A percentile compares a stretch with the other conserved stretches of the same genome.
phyloP scores from a whole-genome alignment of 2,888 invertebrate genomes.

The Leptarthrus brevirostris region DNA sequence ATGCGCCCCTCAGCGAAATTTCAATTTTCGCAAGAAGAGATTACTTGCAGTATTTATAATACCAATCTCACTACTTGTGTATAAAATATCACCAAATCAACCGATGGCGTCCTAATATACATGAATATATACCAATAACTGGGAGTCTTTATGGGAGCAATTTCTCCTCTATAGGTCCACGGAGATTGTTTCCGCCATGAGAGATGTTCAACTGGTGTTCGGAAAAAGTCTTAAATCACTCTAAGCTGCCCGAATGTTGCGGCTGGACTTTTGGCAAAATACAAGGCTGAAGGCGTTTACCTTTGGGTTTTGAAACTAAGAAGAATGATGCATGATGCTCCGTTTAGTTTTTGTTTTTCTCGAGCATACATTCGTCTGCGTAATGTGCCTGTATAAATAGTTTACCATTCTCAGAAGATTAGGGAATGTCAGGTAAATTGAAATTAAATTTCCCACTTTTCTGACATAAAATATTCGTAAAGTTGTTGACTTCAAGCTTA shows the following conservation, averaged over 20 bases:
- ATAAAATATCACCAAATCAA: background rate
- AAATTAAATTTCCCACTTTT: too few relatives aligned
- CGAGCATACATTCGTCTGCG: too few relatives aligned
- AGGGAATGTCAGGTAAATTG: too few relatives aligned
- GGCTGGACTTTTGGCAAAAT: conserved; percentile 26
- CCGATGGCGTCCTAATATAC: background rate
- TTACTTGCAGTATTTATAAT: background rate
- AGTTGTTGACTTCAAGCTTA: too few relatives aligned
- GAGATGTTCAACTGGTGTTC: conserved; percentile 37
- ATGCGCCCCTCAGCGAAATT: conserved; percentile 15
- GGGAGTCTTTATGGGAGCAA: conserved; percentile 5
- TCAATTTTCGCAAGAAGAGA: conserved; percentile 19
- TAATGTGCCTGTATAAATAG: too few relatives aligned
- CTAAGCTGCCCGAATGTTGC: background rate
- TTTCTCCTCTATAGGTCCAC: conserved; percentile 29
- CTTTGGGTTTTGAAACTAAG: conserved; percentile 9
- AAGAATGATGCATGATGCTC: too few relatives aligned
- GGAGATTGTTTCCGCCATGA: conserved; percentile 16
- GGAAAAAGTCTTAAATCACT: conserved; percentile 28
- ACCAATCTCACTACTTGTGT: background rate
- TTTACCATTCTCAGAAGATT: too few relatives aligned
- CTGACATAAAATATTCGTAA: too few relatives aligned
- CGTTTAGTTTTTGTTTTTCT: too few relatives aligned
- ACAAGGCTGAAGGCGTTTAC: conserved; percentile 29
- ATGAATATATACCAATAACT: background rate